Evolutionary conservation across 2,888 invertebrate genomes (phyloP).

Genomic region (Eupithecia vulgata): DNA sequence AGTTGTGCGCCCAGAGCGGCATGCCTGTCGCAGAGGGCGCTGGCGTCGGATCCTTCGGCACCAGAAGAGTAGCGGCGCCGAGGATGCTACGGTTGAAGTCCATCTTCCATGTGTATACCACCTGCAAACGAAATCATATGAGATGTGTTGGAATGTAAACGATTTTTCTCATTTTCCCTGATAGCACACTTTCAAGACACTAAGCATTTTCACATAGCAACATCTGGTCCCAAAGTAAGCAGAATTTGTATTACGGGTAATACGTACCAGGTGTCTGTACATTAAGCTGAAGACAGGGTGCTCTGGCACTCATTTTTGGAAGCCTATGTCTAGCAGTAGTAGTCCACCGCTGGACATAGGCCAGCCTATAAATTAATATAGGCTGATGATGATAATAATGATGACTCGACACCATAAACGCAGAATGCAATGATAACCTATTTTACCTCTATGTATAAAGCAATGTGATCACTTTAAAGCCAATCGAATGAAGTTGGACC

Average conservation of each 20-base stretch:
- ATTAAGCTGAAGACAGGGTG: no score
- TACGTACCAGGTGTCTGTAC: no score
- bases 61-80: slow-evolving; percentile 71
- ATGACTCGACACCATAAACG: no score
- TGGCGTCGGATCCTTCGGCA: slow-evolving; percentile 65
- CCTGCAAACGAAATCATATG: slow-evolving; percentile 52
- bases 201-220: not conserved
- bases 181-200: not conserved
- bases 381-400: no score
- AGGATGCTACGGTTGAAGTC: slow-evolving; percentile 77
- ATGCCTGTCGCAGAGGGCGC: slow-evolving; percentile 62
- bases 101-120: slow-evolving; percentile 81
- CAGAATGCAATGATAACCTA: no score
- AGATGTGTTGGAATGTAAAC: no score
- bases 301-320: no score
- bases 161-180: no score
- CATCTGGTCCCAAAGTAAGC: not conserved
- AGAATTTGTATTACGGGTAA: not conserved
- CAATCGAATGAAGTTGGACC: not conserved
- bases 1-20: slow-evolving; percentile 87
- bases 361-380: no score
- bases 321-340: no score
- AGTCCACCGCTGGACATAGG: no score
- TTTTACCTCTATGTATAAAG: not conserved
- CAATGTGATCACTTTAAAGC: not conserved